Base-by-base conservation (phyloP, 2,113 vertebrate genomes). In the Nibea coibor region DNA sequence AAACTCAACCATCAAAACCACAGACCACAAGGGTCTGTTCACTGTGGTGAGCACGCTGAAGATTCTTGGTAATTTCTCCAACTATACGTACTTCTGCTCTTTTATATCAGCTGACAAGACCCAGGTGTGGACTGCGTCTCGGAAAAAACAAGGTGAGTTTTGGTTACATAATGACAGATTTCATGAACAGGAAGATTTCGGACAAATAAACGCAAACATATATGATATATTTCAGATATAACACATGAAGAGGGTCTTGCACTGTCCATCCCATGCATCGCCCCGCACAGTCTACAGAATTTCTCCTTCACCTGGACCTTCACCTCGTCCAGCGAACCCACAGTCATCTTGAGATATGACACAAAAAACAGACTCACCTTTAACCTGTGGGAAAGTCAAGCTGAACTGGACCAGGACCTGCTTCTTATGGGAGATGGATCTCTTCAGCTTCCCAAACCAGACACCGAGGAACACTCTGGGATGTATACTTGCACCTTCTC, bases 291-390 rank as follows among this genome's bases (percentile, higher is more conserved):
- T 39, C 82, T 91, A 12, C 90, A 90, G 72, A 95, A 95, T 79
- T 94, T 95, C 83, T 91, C 93, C 35, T 90, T 95, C 61, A 91
- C 82, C 19, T 95, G 95, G 95, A 94, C 91, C 59, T 94, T 95
- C 72, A 81, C 77, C 31, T 75, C 61, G 15, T 78, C 80, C 63
- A 67, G 14, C 3, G 90, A 94, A 12, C 63, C 90, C 63, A 43
- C 61, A 3, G 75, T 91, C 15, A 93, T 95, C 80, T 73, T 95
- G 31, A 91, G 83, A 48, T 96, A 92, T 7, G 93, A 94, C 87
- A 93, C 89, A 79, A 88, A 84, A 77, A 93, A 67, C 73, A 86
- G 67, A 56, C 82, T 83, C 70, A 86, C 70, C 15, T 69, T 78
- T 3, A 94, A 93, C 83, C 75, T 82, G 62, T 94, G 93, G 94